Conservation (phyloP, 2,797 vertebrate species). For the Nyctibius grandis region DNA sequence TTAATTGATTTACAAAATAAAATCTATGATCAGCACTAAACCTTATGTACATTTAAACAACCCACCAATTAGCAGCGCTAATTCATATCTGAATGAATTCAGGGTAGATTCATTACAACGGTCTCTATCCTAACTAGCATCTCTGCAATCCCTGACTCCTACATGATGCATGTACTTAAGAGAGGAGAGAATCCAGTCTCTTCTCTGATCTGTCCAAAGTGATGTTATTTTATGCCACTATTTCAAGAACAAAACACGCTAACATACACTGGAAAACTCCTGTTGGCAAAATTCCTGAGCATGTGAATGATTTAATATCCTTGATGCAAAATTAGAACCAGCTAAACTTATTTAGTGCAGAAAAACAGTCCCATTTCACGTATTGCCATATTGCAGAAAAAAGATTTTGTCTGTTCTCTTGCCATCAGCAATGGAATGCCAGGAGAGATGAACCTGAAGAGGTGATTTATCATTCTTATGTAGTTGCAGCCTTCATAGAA, state of each 20-base stretch:
- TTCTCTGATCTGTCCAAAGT: neutral
- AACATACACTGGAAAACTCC: neutral
- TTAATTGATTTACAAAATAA: neutral
- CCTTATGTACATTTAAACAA: neutral
- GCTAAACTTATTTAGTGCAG: neutral
- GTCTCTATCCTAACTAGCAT: neutral
- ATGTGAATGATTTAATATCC: neutral
- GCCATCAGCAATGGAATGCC: neutral
- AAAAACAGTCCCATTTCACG: neutral
- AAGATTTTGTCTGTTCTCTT: neutral
- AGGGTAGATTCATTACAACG: neutral
- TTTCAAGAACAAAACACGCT: neutral
- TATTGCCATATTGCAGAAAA: neutral
- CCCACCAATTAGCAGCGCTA: neutral
- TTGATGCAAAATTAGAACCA: neutral
- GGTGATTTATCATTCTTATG: neutral
- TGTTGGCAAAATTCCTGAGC: neutral
- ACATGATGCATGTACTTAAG: neutral
- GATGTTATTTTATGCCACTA: neutral
- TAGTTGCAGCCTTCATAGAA: neutral
- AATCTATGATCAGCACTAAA: neutral
- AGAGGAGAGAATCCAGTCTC: neutral
- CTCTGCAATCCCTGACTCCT: neutral
- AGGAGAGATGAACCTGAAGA: neutral
- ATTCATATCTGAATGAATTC: neutral